Evolutionary conservation across 2,888 invertebrate genomes (phyloP).

Genomic region (Chironomus tentans): DNA sequence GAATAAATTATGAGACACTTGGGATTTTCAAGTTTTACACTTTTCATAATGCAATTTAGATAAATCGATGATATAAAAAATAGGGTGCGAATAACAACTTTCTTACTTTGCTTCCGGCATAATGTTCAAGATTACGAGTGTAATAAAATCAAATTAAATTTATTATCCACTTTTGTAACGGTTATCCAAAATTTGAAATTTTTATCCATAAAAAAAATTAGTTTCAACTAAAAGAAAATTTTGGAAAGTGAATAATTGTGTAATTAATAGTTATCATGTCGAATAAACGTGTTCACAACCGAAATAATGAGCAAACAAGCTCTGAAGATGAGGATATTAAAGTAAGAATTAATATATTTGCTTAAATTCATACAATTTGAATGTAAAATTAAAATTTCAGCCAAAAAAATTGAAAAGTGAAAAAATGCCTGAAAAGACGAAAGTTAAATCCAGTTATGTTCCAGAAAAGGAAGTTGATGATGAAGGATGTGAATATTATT

Average conservation of each 20-base stretch:
- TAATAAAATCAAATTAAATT: neutral
- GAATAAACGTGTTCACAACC: too few relatives aligned
- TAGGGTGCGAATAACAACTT: neutral
- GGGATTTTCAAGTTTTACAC: neutral
- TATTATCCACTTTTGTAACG: too few relatives aligned
- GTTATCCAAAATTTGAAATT: too few relatives aligned
- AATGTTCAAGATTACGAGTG: neutral
- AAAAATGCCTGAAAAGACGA: neutral
- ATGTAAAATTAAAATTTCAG: too few relatives aligned
- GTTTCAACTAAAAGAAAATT: too few relatives aligned
- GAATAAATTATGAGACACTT: neutral
- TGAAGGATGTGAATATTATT: neutral
- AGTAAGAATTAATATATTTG: too few relatives aligned
- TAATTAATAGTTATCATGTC: too few relatives aligned
- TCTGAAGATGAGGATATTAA: too few relatives aligned
- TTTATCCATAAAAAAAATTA: too few relatives aligned
- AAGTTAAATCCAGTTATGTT: neutral
- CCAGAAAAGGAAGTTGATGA: neutral
- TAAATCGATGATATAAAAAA: neutral
- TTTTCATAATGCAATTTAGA: neutral
- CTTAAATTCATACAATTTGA: too few relatives aligned
- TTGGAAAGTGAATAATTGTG: too few relatives aligned
- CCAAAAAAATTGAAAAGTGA: neutral
- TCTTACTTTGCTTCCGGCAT: neutral
- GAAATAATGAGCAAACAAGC: too few relatives aligned